Evolutionary conservation across 2,888 invertebrate genomes (phyloP), one percentile per base, ranked within the genome.

Genomic region (Oxytorus armatus): DNA sequence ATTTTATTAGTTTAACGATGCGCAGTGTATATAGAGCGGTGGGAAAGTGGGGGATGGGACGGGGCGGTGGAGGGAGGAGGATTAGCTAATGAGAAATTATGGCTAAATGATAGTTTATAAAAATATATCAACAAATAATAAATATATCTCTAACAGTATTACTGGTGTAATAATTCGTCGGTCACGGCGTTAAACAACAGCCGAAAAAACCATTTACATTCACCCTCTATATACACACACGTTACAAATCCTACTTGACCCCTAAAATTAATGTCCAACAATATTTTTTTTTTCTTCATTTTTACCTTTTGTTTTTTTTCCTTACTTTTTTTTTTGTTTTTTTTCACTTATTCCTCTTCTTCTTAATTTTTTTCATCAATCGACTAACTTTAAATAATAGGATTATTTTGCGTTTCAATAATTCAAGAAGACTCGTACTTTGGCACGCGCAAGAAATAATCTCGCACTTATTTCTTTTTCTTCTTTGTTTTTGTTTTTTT

Each of bases 91-190:
- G 77, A 79, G 69, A 83, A 83, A 82, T 83, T 79, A 83, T 82
- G 85, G 85, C 88, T 88, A 90, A 90, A 90, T 90, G 89, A 90
- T 90, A 90, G 86, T 89, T 90, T 90, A 90, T 89, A 90, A 90
- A 90, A 90, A 90, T 90, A 90, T 90, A 90, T 90, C 88, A 90
- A 90, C 90, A 89, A 90, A 90, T 90, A 88, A 89, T 90, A 89
- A 90, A 89, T 90, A 89, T 89, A 90, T 90, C 88, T 90, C 89
- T 90, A 90, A 90, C 89, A 90, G 85, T 82, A 72, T 82, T 65
- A 65, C 85, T 76, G n/a, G 85, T 88, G 83, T 87, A 88, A n/a
- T 84, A 85, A 86, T 85, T 86, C 84, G 81, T 85, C 83, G 83
- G 76, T 69, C 86, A 29, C 14, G 86, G 86, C 84, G 83, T 81